Percentiles rank a stretch among this genome's conserved stretches.
Evolutionary conservation across 2,888 invertebrate species (phyloP).

Genomic region (Crocallis elinguaria): DNA sequence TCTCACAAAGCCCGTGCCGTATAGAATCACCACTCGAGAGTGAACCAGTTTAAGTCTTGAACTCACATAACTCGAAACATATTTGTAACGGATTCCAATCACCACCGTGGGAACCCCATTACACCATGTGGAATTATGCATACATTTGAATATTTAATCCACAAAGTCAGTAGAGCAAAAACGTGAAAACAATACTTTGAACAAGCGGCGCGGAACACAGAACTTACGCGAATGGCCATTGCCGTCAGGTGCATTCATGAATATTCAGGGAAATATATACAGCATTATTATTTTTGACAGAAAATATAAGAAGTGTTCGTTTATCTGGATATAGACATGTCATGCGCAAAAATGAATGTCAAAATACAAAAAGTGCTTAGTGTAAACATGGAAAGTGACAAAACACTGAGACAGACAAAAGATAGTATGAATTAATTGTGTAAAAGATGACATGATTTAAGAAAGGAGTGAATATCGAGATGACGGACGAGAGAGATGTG

Average conservation of each 20-base stretch:
- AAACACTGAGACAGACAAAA: no score
- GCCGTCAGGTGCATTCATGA: conserved; percentile 68
- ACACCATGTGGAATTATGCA: conserved; percentile 35
- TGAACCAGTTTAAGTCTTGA: neutral
- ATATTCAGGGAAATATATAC: conserved; percentile 58
- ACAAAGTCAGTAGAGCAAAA: conserved; percentile 67
- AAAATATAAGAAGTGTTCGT: no score
- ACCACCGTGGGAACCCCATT: conserved; percentile 53
- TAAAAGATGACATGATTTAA: no score
- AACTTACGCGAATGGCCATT: conserved; percentile 52
- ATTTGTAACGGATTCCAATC: conserved; percentile 24
- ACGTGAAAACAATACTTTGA: conserved; percentile 61
- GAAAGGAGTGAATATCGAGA: no score
- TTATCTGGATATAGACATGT: no score
- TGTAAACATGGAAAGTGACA: no score
- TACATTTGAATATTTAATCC: conserved; percentile 65
- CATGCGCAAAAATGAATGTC: no score
- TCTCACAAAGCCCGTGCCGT: no score
- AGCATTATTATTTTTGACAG: neutral
- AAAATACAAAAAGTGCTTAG: no score
- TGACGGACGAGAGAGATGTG: no score
- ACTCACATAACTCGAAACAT: no score
- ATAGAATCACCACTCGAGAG: neutral
- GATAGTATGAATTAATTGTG: no score
- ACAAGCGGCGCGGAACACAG: conserved; percentile 50